Percentiles rank a stretch among this genome's conserved stretches.
phyloP scores from a whole-genome alignment of 2,113 vertebrate species.

The Petrocephalus zakoni region DNA sequence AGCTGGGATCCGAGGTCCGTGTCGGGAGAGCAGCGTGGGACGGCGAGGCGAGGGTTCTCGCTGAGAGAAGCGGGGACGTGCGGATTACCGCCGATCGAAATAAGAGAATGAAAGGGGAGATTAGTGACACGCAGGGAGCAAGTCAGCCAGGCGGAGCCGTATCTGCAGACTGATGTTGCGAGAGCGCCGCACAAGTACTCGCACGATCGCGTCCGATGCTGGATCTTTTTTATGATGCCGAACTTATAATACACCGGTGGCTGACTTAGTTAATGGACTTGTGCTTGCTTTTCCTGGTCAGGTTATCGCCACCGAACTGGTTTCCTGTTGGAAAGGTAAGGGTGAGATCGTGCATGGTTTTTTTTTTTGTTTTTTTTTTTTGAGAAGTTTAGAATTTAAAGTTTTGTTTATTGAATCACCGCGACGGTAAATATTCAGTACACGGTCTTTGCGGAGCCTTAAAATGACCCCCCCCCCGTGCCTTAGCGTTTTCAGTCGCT shows the following conservation, averaged over 20 bases:
- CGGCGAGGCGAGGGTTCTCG: slow-evolving; percentile 14
- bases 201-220: background rate
- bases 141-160: slow-evolving; percentile 7
- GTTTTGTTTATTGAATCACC: background rate
- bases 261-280: background rate
- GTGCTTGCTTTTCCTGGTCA: background rate
- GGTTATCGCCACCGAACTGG: background rate
- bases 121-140: slow-evolving; percentile 25
- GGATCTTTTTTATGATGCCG: background rate
- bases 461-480: background rate
- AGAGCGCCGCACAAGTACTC: background rate
- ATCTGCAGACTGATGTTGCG: slow-evolving; percentile 2
- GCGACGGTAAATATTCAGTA: background rate
- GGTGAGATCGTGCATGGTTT: background rate
- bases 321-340: slow-evolving; percentile 4
- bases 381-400: background rate
- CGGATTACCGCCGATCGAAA: slow-evolving; percentile 28
- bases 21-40: slow-evolving; percentile 13
- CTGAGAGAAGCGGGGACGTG: slow-evolving; percentile 26
- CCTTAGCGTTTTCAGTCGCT: background rate
- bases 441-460: background rate
- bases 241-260: background rate
- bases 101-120: slow-evolving; percentile 29
- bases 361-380: background rate
- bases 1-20: background rate